Percentiles rank a stretch among this genome's conserved stretches.
phyloP scores from a whole-genome alignment of 2,888 invertebrate species.

The Chymomyza amoena region DNA sequence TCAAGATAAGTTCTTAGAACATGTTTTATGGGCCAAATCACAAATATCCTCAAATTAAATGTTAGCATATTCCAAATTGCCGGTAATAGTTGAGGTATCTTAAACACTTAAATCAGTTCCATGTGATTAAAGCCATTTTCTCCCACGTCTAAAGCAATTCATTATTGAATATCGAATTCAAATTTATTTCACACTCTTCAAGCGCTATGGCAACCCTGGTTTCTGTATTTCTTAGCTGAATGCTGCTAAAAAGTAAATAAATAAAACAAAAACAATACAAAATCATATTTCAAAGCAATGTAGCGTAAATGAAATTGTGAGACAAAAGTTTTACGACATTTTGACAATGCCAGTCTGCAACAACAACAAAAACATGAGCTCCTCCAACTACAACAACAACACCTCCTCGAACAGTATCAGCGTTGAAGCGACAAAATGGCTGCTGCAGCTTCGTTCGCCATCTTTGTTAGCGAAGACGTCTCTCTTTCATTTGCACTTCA shows the following conservation, averaged over 20 bases:
- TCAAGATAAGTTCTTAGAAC: too few species aligned
- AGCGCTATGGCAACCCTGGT: not conserved
- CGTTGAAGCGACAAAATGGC: conserved; percentile 27
- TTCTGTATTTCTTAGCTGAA: not conserved
- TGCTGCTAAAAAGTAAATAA: not conserved
- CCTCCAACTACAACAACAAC: not conserved
- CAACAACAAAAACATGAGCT: not conserved
- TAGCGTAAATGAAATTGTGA: conserved; percentile 46
- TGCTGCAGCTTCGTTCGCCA: conserved; percentile 4
- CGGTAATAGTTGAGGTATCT: too few species aligned
- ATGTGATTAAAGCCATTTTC: too few species aligned
- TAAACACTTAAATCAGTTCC: too few species aligned
- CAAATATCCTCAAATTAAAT: too few species aligned
- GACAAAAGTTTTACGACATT: conserved; percentile 46
- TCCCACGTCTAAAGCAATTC: too few species aligned
- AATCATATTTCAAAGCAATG: conserved; percentile 34
- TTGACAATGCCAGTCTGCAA: conserved; percentile 23
- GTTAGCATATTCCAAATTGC: too few species aligned
- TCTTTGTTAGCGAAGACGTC: conserved; percentile 4
- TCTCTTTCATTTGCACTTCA: conserved; percentile 56
- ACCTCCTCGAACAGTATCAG: conserved; percentile 3
- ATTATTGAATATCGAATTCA: not conserved
- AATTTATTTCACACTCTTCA: not conserved
- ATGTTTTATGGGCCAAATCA: too few species aligned
- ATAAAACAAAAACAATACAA: not conserved